Evolutionary conservation across 2,113 vertebrate species (phyloP).

Genomic region (Chauna torquata): DNA sequence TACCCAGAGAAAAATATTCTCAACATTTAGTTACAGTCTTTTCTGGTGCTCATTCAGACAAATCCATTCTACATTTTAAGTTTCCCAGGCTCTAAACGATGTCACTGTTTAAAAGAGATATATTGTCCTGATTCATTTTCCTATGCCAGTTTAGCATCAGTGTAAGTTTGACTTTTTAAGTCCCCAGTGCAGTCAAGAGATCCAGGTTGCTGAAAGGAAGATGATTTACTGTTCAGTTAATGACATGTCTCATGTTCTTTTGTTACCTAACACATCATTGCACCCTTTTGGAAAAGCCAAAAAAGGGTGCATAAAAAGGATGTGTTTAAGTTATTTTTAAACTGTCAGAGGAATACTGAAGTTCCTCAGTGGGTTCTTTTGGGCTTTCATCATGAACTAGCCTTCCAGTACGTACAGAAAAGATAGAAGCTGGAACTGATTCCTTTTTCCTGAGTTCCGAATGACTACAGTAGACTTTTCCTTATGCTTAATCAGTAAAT

Average conservation of each 20-base stretch:
- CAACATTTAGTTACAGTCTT: not conserved
- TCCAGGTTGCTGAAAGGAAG: not conserved
- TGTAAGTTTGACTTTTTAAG: not conserved
- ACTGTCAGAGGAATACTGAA: not conserved
- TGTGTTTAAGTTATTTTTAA: not conserved
- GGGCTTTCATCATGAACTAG: not conserved
- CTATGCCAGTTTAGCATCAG: not conserved
- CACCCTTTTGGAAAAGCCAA: not conserved
- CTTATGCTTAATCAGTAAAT: constrained; percentile 62
- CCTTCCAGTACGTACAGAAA: not conserved
- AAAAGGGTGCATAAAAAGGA: not conserved
- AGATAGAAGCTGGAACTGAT: not conserved
- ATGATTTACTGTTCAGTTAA: not conserved
- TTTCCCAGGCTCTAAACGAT: not conserved
- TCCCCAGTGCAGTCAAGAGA: not conserved
- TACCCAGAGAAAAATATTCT: not conserved
- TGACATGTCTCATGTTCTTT: not conserved
- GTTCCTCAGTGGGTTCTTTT: not conserved
- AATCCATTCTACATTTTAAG: not conserved
- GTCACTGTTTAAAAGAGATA: not conserved
- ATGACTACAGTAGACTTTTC: not conserved
- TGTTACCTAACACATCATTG: not conserved
- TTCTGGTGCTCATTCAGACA: not conserved
- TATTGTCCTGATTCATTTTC: not conserved
- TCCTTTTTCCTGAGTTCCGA: constrained; percentile 7